Base-by-base conservation (phyloP, 2,797 vertebrate species). In the Centroberyx gerrardi region DNA sequence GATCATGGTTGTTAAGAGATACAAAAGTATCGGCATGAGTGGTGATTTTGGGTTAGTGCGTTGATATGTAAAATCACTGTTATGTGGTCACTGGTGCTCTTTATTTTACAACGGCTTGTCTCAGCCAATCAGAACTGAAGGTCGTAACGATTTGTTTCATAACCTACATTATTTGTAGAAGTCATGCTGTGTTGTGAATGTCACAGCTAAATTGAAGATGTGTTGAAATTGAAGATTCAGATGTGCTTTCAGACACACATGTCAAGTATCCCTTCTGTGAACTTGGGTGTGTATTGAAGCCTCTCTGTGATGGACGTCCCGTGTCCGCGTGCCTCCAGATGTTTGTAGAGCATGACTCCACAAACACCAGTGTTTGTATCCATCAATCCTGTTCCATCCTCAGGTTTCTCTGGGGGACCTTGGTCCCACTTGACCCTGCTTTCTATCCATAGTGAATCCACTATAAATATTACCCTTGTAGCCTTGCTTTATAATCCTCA, bases 381-480 rank as follows among this genome's bases (percentile, higher is more conserved):
- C 2, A 51, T 58, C 36, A 60, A 42, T 14, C 14, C 59, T 33
- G 6, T 31, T 72, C 38, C 44, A 58, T 33, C 48, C 31, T 14
- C 14, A 0, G 7, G 29, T 52, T 67, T 61, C 61, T 61, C 18
- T 38, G 5, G 2, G 12, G 2, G 33, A 15, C 27, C 52, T 49
- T 0, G 2, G 8, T 64, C 22, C 18, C 18, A 15, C 31, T 72
- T 72, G 59, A 54, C 52, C 56, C 38, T 22, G 7, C n/a, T 40
- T 48, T 68, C 33, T 40, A 72, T 0, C 17, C 53, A 27, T 6
- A n/a, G 36, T 54, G 56, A 65, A 72, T 78, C 56, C 29, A 40
- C 51, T 28, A 28, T 15, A 54, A 27, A 33, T n/a, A 46, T 79
- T 81, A 78, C 55, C 9, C 17, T 51, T 36, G 8, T 53, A 14